Base-by-base conservation (phyloP, 2,888 invertebrate species). In the Chrysolina oricalcia region DNA sequence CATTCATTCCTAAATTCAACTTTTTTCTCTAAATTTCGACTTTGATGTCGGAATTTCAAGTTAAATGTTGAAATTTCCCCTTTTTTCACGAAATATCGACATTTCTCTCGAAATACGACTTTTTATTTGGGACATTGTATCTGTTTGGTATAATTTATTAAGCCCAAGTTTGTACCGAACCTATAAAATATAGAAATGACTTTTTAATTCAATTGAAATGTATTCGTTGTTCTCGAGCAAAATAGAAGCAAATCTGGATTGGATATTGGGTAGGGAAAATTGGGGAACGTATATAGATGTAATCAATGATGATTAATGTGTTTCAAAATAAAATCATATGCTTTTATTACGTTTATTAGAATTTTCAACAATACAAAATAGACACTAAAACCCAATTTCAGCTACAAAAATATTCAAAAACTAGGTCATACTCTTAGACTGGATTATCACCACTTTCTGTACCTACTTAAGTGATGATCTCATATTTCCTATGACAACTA, bases 291-390 rank as follows among this genome's bases (percentile, higher is more conserved):
- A 46, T 46, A 13, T 43, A 8, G 1, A 8, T 8, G 10, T 43
- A 43, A 43, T 5, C 43, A 13, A 10, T 43, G 46, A n/a, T 0
- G n/a, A 15, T 46, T 46, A n/a, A n/a, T 46, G 4, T 43, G 2
- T 8, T 15, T 6, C 27, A 35, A 59, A 59, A 59, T 59, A 70
- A 70, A 67, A 63, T 19, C 64, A 46, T 73, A 68, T 48, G 68
- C 62, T 35, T 76, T 77, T 77, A 64, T 72, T 63, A 77, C 77
- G 71, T 77, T 77, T 74, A 77, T 73, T 77, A 77, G 73, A 72
- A 74, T 46, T 69, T 19, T 74, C 69, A 77, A 77, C 74, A 72
- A 73, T 77, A 74, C 72, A 74, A 77, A 77, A 75, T 72, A 75
- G 68, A 69, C 72, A 65, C 63, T 64, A 50, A 71, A 74, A 74